Conservation (phyloP, 1,140 invertebrate genomes). For the Mesaphorura yosii region DNA sequence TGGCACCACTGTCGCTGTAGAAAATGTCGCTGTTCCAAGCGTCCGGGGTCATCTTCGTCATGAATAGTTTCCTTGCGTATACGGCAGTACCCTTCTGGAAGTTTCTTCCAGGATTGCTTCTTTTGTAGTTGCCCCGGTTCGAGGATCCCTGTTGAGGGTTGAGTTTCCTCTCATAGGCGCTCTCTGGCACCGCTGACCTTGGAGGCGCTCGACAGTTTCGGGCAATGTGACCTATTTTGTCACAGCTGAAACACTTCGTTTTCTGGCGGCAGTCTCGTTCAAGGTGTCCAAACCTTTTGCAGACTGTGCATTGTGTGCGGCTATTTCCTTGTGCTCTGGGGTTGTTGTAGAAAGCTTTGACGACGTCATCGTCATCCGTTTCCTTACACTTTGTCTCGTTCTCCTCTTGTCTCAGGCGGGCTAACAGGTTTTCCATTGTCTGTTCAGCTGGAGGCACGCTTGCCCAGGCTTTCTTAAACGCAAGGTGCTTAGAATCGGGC, state of each 20-base stretch:
- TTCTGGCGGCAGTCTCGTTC: too few species aligned
- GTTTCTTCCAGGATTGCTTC: neutral
- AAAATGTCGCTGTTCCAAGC: neutral
- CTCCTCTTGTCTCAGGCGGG: slow-evolving; percentile 5
- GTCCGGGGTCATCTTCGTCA: neutral
- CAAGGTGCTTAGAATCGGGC: neutral
- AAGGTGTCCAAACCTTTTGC: too few species aligned
- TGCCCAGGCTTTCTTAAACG: slow-evolving; percentile 14
- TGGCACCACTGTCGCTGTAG: slow-evolving; percentile 6
- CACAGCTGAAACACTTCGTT: neutral
- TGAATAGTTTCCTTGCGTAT: neutral
- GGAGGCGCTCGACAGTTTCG: too few species aligned
- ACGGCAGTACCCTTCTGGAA: neutral
- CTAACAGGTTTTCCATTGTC: slow-evolving; percentile 6
- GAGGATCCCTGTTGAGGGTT: too few species aligned
- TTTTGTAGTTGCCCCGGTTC: neutral
- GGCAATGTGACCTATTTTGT: neutral
- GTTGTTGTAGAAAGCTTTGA: too few species aligned
- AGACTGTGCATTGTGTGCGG: too few species aligned
- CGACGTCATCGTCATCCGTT: too few species aligned
- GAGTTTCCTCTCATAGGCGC: too few species aligned
- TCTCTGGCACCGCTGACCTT: too few species aligned
- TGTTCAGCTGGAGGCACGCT: neutral
- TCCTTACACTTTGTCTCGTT: neutral
- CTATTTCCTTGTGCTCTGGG: too few species aligned